Percentiles rank a stretch among this genome's conserved stretches.
phyloP scores from a whole-genome alignment of 2,888 invertebrate species.

The Eupeodes latifasciatus region DNA sequence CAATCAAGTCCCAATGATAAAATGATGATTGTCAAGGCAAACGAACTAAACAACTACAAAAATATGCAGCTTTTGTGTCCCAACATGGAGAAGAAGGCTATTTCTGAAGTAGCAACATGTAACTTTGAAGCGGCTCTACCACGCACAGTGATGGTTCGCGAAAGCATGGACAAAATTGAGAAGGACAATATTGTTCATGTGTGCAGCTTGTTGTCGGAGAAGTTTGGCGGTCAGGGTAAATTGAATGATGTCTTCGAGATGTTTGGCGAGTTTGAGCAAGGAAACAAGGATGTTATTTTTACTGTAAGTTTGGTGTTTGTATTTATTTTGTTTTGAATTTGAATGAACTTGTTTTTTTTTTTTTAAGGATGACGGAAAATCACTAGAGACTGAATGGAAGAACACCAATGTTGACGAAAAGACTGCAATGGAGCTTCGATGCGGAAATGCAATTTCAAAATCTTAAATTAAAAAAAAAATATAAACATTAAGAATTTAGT shows the following conservation, averaged over 20 bases:
- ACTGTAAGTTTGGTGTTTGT: conserved; percentile 79
- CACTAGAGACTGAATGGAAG: conserved; percentile 80
- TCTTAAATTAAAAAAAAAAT: conserved; percentile 36
- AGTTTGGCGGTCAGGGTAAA: conserved; percentile 81
- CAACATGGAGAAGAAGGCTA: conserved; percentile 80
- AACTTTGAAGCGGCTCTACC: conserved; percentile 82
- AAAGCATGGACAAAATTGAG: conserved; percentile 80
- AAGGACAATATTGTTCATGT: conserved; percentile 82
- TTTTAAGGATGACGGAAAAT: conserved; percentile 80
- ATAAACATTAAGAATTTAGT: neutral
- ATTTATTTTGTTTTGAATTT: neutral
- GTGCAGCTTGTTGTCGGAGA: conserved; percentile 80
- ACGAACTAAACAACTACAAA: conserved; percentile 80
- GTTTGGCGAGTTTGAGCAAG: conserved; percentile 81
- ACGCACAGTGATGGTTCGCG: conserved; percentile 80
- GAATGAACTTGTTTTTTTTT: neutral
- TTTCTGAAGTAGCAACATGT: conserved; percentile 81
- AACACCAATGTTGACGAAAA: conserved; percentile 80
- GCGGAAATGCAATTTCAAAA: conserved; percentile 76
- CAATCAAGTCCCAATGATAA: conserved; percentile 78
- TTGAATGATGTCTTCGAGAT: conserved; percentile 82
- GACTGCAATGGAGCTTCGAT: conserved; percentile 80
- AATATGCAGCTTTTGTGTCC: conserved; percentile 82
- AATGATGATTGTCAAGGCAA: conserved; percentile 80
- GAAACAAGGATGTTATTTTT: conserved; percentile 81